Percentiles rank a stretch among this genome's conserved stretches.
phyloP scores from a whole-genome alignment of 2,797 vertebrate genomes.

The Diceros bicornis region DNA sequence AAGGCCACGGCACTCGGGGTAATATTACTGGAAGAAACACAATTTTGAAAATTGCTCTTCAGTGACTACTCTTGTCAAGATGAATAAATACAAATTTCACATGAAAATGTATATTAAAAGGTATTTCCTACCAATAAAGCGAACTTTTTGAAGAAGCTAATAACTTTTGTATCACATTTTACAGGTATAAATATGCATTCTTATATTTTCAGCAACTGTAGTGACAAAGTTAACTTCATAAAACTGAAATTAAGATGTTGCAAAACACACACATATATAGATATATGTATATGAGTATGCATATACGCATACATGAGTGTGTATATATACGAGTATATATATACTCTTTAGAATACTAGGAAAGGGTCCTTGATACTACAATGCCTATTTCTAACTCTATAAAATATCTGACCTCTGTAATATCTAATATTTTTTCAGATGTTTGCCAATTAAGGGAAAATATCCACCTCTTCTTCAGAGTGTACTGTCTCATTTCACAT shows the following conservation, averaged over 20 bases:
- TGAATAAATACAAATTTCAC: conserved; percentile 36
- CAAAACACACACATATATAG: neutral
- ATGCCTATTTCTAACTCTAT: neutral
- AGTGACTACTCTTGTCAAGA: conserved; percentile 10
- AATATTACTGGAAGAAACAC: neutral
- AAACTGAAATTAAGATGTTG: neutral
- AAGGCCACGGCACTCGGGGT: neutral
- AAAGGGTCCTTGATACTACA: neutral
- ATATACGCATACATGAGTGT: too few species aligned
- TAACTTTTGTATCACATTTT: neutral
- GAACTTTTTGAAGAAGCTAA: conserved; percentile 7
- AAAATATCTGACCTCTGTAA: neutral
- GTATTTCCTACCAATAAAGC: neutral
- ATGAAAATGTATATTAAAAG: conserved; percentile 8
- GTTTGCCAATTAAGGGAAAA: neutral
- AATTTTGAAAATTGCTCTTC: conserved; percentile 39
- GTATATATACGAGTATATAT: too few species aligned
- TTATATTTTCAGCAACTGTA: neutral
- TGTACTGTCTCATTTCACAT: neutral
- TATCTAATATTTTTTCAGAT: conserved; percentile 39
- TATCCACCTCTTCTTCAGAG: neutral
- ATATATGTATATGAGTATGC: neutral
- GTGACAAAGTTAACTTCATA: neutral
- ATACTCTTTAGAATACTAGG: neutral
- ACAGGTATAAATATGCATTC: neutral